Evolutionary conservation across 2,797 vertebrate genomes (phyloP).

Genomic region (Pangasius mekongensis): DNA sequence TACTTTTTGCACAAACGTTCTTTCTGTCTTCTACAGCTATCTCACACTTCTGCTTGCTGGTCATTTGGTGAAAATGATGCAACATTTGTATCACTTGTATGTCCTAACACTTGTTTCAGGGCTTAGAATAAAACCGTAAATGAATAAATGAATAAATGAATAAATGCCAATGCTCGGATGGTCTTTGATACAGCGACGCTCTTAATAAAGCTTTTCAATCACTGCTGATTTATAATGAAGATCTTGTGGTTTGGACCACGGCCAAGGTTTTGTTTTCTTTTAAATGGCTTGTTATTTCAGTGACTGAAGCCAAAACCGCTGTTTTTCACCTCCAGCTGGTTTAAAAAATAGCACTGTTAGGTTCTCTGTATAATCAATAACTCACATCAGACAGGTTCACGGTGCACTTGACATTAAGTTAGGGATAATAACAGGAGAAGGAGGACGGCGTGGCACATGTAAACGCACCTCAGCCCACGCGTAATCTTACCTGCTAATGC

Average conservation of each 20-base stretch:
- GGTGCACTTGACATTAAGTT: slow-evolving; percentile 9
- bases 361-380: slow-evolving; percentile 42
- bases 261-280: background rate
- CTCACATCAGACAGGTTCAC: slow-evolving; percentile 37
- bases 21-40: background rate
- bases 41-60: background rate
- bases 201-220: background rate
- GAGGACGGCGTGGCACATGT: slow-evolving; percentile 34
- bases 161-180: background rate
- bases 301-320: background rate
- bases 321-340: background rate
- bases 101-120: background rate
- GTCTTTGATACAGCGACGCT: background rate
- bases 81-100: background rate
- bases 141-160: background rate
- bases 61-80: background rate
- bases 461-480: slow-evolving; percentile 37
- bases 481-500: slow-evolving; percentile 43
- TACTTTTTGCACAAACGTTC: background rate
- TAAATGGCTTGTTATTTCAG: background rate
- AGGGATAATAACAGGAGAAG: slow-evolving; percentile 37
- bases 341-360: slow-evolving; percentile 16
- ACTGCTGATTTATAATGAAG: too few relatives aligned
- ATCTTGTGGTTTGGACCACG: background rate
- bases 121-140: background rate